A percentile compares a stretch with the other conserved stretches of the same genome.
Evolutionary conservation across 2,888 invertebrate species (phyloP).

Genomic region (Caprella mutica): DNA sequence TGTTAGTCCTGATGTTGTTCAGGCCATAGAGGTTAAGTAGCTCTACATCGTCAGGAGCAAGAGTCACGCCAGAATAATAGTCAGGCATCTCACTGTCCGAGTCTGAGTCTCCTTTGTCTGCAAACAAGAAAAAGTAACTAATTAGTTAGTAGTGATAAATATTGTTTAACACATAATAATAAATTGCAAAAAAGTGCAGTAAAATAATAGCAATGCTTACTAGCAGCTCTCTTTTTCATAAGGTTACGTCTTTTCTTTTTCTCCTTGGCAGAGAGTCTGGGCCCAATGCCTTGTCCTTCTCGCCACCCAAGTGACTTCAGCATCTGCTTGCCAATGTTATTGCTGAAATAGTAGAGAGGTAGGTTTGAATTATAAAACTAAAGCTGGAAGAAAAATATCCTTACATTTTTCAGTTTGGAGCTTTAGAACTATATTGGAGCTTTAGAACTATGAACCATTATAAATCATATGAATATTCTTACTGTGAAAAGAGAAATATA

Average conservation of each 20-base stretch:
- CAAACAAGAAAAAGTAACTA: neutral
- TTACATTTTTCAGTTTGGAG: too few relatives aligned
- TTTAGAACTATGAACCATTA: too few relatives aligned
- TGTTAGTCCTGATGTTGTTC: constrained; percentile 56
- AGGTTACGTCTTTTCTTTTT: constrained; percentile 36
- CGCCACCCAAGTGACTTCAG: constrained; percentile 86
- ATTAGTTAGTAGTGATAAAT: too few relatives aligned
- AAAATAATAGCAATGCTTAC: constrained; percentile 43
- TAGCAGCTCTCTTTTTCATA: constrained; percentile 42
- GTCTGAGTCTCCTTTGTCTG: neutral
- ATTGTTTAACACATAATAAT: neutral
- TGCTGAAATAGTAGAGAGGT: constrained; percentile 45
- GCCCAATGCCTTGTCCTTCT: constrained; percentile 72
- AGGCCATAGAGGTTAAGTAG: constrained; percentile 54
- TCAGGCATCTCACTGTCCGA: constrained; percentile 6
- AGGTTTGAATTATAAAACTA: neutral
- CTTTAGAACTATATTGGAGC: too few relatives aligned
- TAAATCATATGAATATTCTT: too few relatives aligned
- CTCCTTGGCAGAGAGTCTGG: constrained; percentile 44
- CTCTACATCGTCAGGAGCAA: constrained; percentile 72
- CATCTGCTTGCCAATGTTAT: constrained; percentile 75
- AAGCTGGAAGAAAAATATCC: too few relatives aligned
- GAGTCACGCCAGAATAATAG: constrained; percentile 44
- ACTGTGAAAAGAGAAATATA: too few relatives aligned
- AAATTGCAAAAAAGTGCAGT: neutral